These are phyloP conservation scores for Aphidoletes aphidimyza DNA, from an alignment of 2,888 invertebrate genomes.

Conservation along the genomic window DNA sequence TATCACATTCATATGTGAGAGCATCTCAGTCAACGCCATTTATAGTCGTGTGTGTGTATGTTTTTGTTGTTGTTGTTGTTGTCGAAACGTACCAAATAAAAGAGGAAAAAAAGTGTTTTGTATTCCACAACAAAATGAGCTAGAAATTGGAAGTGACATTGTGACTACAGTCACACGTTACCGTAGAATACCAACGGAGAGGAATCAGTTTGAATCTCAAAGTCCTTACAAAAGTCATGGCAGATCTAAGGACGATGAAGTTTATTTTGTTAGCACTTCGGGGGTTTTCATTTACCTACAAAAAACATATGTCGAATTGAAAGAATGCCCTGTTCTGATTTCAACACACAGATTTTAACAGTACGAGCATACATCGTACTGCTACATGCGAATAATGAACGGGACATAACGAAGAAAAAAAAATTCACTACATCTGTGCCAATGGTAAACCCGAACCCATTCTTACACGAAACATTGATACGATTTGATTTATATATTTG, in stretches of 20 bases:
- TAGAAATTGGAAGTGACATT: no score
- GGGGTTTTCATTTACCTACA: not conserved
- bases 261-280: not conserved
- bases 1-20: not conserved
- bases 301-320: not conserved
- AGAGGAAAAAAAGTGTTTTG: not conserved
- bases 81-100: no score
- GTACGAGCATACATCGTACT: not conserved
- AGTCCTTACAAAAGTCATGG: not conserved
- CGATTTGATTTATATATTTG: not conserved
- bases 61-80: no score
- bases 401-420: no score
- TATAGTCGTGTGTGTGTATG: not conserved
- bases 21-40: not conserved
- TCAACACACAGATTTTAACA: no score
- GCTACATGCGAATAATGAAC: not conserved
- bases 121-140: not conserved
- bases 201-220: no score
- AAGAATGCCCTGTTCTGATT: not conserved
- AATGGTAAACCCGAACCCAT: constrained; percentile 16
- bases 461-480: not conserved
- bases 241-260: not conserved
- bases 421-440: constrained; percentile 13
- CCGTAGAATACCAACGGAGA: no score
- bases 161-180: no score